Evolutionary conservation across 2,113 vertebrate genomes (phyloP).

Genomic region (Cheirogaleus medius): DNA sequence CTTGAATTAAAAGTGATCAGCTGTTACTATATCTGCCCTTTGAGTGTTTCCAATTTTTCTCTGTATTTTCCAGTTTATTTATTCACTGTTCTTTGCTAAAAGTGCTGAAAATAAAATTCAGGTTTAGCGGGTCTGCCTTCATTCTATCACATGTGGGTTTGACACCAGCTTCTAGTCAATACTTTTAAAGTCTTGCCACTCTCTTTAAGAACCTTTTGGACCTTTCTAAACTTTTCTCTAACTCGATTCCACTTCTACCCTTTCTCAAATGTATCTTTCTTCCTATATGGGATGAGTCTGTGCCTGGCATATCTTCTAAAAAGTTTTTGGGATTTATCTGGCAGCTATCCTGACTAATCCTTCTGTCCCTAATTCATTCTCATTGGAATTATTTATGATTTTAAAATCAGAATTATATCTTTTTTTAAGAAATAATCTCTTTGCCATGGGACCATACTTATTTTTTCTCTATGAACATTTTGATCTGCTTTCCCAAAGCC

Average conservation of each 20-base stretch:
- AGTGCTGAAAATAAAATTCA: neutral
- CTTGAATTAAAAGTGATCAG: neutral
- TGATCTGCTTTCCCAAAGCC: constrained; percentile 71
- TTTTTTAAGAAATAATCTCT: constrained; percentile 11
- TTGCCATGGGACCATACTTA: constrained; percentile 64
- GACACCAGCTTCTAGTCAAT: neutral
- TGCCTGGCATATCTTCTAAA: constrained; percentile 24
- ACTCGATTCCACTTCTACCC: neutral
- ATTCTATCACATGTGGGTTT: neutral
- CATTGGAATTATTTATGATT: constrained; percentile 59
- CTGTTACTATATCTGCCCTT: neutral
- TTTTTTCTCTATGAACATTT: constrained; percentile 69
- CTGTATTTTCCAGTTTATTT: neutral
- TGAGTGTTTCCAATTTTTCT: neutral
- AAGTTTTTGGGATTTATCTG: constrained; percentile 30
- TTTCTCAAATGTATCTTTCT: constrained; percentile 5
- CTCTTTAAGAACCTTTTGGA: neutral
- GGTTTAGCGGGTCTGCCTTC: neutral
- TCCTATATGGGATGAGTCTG: neutral
- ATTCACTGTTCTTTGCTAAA: neutral
- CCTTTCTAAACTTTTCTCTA: neutral
- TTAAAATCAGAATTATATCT: constrained; percentile 44
- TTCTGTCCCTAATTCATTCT: constrained; percentile 52
- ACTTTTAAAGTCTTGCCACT: neutral
- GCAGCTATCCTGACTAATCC: neutral